Conservation (phyloP, 1,140 invertebrate species). For the Anoplophora glabripennis region DNA sequence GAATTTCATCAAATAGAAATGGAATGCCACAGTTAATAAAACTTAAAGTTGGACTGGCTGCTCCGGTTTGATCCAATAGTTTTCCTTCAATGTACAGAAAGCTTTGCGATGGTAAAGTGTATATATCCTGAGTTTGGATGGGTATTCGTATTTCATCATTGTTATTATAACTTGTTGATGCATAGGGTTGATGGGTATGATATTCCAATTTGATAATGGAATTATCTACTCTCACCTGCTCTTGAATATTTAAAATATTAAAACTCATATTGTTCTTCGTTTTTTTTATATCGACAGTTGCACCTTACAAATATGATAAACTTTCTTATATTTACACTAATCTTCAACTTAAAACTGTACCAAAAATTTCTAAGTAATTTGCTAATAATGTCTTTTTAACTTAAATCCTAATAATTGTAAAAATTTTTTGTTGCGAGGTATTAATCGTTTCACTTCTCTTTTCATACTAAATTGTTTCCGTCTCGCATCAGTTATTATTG, state of each 20-base stretch:
- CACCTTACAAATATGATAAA: too few relatives aligned
- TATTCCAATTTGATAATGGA: constrained; percentile 17
- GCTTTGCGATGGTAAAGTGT: constrained; percentile 29
- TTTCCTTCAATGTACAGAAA: constrained; percentile 14
- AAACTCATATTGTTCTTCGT: background rate
- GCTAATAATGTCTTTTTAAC: background rate
- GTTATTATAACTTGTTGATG: constrained; percentile 19
- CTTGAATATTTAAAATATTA: background rate
- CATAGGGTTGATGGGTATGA: constrained; percentile 25
- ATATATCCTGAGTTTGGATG: constrained; percentile 31
- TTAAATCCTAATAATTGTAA: constrained; percentile 10
- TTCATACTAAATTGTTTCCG: background rate
- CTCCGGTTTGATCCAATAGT: background rate
- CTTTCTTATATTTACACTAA: too few relatives aligned
- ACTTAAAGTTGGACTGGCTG: background rate
- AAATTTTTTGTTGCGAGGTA: background rate
- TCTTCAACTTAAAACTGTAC: too few relatives aligned
- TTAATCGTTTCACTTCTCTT: background rate
- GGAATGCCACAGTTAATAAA: too few relatives aligned
- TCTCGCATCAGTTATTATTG: too few relatives aligned
- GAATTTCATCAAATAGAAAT: too few relatives aligned
- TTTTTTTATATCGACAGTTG: too few relatives aligned
- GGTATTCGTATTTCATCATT: constrained; percentile 35
- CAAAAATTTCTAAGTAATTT: too few relatives aligned
- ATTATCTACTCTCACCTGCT: constrained; percentile 10